A percentile compares a stretch with the other conserved stretches of the same genome.
These are phyloP conservation scores for Seira musarum DNA, from an alignment of 2,888 invertebrate species.

Conservation along the genomic window DNA sequence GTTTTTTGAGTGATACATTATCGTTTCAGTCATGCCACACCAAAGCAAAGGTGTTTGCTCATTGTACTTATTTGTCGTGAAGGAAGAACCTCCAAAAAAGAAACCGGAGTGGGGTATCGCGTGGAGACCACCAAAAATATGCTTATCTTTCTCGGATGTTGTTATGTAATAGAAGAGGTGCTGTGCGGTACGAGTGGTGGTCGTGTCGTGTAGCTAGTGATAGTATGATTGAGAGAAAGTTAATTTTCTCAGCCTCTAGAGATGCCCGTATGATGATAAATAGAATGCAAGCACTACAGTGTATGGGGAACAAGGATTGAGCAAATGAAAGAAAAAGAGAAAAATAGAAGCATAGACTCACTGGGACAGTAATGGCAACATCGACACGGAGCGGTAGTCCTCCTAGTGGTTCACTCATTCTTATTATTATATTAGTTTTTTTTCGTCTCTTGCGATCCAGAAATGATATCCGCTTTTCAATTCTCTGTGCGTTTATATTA, in stretches of 20 bases:
- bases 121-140: background rate
- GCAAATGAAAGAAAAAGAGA: conserved; percentile 21
- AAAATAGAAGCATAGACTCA: conserved; percentile 12
- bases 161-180: conserved; percentile 21
- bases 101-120: background rate
- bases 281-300: conserved; percentile 17
- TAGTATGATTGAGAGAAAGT: conserved; percentile 69
- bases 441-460: conserved; percentile 46
- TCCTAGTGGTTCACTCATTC: conserved; percentile 18
- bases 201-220: background rate
- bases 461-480: conserved; percentile 52
- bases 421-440: conserved; percentile 42
- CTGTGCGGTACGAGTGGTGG: background rate
- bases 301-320: background rate
- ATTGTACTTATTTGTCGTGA: too few relatives aligned
- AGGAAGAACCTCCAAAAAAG: too few relatives aligned
- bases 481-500: conserved; percentile 29
- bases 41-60: conserved; percentile 1
- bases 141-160: background rate
- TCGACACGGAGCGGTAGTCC: conserved; percentile 7
- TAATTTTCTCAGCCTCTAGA: conserved; percentile 68
- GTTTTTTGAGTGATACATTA: background rate
- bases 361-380: conserved; percentile 28
- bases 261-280: conserved; percentile 62
- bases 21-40: background rate